Conservation (phyloP, 2,113 vertebrate species). For the Antennarius striatus region DNA sequence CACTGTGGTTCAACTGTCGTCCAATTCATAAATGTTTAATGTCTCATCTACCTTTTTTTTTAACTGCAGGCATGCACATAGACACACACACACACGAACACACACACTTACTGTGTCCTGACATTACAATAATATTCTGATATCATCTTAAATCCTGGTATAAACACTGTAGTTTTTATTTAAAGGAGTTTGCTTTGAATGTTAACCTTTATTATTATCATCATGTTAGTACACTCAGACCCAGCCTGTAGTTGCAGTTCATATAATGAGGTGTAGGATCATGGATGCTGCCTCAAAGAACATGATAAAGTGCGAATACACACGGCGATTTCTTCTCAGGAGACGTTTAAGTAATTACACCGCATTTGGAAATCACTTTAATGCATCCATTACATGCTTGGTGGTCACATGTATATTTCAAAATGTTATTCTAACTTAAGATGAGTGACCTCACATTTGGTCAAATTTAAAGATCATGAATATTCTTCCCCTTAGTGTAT, state of each 20-base stretch:
- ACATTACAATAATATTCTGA: no score
- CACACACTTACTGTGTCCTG: no score
- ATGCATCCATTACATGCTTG: constrained; percentile 54
- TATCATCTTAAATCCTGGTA: not conserved
- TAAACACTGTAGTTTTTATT: not conserved
- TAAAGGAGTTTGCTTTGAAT: not conserved
- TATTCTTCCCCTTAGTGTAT: constrained; percentile 45
- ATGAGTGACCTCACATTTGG: constrained; percentile 24
- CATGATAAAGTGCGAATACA: constrained; percentile 20
- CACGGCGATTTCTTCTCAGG: constrained; percentile 20
- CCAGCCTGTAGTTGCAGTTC: not conserved
- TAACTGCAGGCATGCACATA: not conserved
- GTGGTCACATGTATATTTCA: constrained; percentile 60
- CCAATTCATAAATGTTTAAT: constrained; percentile 1
- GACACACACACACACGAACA: no score
- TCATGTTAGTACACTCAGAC: not conserved
- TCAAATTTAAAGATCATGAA: constrained; percentile 54
- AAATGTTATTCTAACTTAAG: constrained; percentile 29
- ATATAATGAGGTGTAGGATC: not conserved
- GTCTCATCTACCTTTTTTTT: constrained; percentile 7
- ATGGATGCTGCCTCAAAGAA: constrained; percentile 10
- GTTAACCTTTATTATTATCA: not conserved
- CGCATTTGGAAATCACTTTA: constrained; percentile 47
- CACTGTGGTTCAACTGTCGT: constrained; percentile 7
- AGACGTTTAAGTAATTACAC: constrained; percentile 51